Evolutionary conservation across 2,113 vertebrate species (phyloP).

Genomic region (Laticauda colubrina): DNA sequence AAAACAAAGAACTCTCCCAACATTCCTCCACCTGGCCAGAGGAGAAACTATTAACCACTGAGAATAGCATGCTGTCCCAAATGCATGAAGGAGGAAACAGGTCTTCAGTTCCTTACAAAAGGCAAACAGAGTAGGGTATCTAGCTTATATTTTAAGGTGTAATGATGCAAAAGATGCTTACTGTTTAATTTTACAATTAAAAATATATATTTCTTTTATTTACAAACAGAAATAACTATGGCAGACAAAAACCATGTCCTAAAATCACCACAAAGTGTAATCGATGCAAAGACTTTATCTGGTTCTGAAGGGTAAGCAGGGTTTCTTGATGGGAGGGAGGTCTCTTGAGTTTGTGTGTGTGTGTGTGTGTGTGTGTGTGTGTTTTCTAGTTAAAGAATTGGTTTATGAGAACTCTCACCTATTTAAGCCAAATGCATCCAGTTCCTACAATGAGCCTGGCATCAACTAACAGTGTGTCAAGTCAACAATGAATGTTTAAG

Average conservation of each 20-base stretch:
- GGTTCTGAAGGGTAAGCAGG: conserved; percentile 62
- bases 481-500: not conserved
- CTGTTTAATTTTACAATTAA: not conserved
- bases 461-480: not conserved
- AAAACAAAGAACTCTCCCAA: not conserved
- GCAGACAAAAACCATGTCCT: conserved; percentile 53
- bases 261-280: not conserved
- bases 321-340: not conserved
- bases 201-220: conserved; percentile 24
- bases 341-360: not conserved
- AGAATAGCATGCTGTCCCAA: not conserved
- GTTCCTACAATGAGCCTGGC: not conserved
- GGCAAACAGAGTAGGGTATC: not conserved
- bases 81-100: not conserved
- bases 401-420: not conserved
- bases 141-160: not conserved
- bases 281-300: conserved; percentile 58
- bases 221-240: conserved; percentile 51
- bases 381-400: not conserved
- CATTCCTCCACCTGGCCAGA: not conserved
- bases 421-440: not conserved
- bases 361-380: not conserved
- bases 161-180: not conserved
- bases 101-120: not conserved
- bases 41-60: not conserved